Base-by-base conservation (phyloP, 1,140 invertebrate genomes). In the Drosophila sp. region DNA sequence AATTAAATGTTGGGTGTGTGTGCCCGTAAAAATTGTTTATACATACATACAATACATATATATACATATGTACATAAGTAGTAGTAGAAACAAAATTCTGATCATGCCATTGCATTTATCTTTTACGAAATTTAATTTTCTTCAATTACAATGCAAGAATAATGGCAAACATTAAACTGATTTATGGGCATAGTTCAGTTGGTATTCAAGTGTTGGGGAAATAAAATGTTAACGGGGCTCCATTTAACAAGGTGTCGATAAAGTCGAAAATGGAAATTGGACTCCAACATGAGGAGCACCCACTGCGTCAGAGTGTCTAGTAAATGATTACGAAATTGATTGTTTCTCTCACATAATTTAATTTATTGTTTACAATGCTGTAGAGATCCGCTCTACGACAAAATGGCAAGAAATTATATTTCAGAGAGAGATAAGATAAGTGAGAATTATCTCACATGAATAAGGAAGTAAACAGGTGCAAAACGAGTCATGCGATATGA, bases 171-270 rank as follows among this genome's bases (percentile, higher is more conserved):
- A 79, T 82, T 58, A 71, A 81, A 73, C 57, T 87, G 76, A 86
- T 87, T 87, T 82, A 86, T 87, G 47, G 47, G 72, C 70, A 83
- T 87, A 87, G 87, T 86, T 76, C 70, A 69, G 64, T 17, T 79
- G 63, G 72, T 57, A 75, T 57, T 50, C 44, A 55, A 86, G 40
- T 69, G 58, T 11, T 60, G 67, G 67, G 27, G 65, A 66, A 74
- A 67, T 67, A 44, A 65, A 68, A 77, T 55, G 80, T 72, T 74
- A 74, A 67, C 72, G 33, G 56, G 35, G 2, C 25, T 2, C 80
- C 65, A 89, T 89, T 87, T 72, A 68, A 66, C 25, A n/a, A 60
- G 70, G 80, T 76, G 84, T 70, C 69, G 80, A 89, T 67, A 89
- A 72, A 47, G 69, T 64, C 70, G 66, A 57, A 60, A 69, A 55